Evolutionary conservation across 2,888 invertebrate genomes (phyloP), one percentile per base, ranked within the genome.

Genomic region (Cryptus viduatorius): DNA sequence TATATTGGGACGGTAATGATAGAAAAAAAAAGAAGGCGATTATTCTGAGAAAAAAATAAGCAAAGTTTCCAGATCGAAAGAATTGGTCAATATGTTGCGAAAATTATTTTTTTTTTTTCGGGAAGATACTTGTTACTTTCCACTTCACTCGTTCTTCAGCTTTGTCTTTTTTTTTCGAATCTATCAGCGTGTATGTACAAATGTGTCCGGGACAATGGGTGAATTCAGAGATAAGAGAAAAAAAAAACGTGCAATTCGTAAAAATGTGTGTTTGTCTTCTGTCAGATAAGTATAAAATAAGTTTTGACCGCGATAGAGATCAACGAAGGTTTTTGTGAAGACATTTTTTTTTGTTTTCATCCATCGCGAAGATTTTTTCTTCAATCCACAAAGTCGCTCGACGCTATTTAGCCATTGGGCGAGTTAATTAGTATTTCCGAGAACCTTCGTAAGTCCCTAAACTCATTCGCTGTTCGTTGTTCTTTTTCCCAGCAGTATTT

Each of bases 121-220:
- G 53, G 8, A 53, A 53, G 19, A 53, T 53, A 53, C 53, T 53
- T 8, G 50, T 16, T n/a, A 16, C 16, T 53, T 53, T 53, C 53
- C 19, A 19, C 19, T 19, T 53, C 19, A 42, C 42, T 12, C 44
- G 29, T 44, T 53, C 48, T 31, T 59, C 46, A 16, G 76, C 64
- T 79, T 72, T 72, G 12, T 79, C 71, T 48, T 75, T 75, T 53
- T 53, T 84, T 48, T 69, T 71, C 59, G 59, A 61, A 73, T 46
- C 44, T 50, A 81, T 69, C 78, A 56, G 81, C 69, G 84, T 84
- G 77, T 79, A 65, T 82, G 79, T 82, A 76, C 64, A 79, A 82
- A 84, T 82, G 84, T 82, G 82, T 78, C 75, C 71, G 82, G 79
- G 79, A 69, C 69, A 50, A 71, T 82, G 84, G 75, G 75, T 82